Conservation (phyloP, 2,797 vertebrate species). For the Amniataba percoides region DNA sequence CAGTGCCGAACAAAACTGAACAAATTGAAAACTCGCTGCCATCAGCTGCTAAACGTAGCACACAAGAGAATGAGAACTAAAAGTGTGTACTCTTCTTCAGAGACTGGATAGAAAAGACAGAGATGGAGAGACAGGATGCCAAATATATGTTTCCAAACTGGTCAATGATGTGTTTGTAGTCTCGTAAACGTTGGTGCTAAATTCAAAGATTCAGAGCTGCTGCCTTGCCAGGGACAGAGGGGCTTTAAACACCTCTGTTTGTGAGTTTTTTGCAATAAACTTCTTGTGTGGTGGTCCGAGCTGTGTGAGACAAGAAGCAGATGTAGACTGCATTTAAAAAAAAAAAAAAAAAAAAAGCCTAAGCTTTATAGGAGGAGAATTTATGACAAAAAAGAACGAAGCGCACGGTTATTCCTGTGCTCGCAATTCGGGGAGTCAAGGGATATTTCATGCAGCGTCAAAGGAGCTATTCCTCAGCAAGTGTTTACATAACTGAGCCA, state of each 20-base stretch:
- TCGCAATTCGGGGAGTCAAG: conserved; percentile 42
- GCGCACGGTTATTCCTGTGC: conserved; percentile 28
- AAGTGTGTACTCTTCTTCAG: conserved; percentile 18
- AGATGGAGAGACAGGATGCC: neutral
- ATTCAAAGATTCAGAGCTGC: conserved; percentile 45
- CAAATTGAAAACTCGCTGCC: conserved; percentile 20
- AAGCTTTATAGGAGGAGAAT: conserved; percentile 23
- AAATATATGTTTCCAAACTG: conserved; percentile 7
- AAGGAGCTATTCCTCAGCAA: conserved; percentile 70
- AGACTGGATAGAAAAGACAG: neutral
- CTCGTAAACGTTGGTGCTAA: conserved; percentile 18
- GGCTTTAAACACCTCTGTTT: conserved; percentile 56
- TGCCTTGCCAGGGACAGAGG: conserved; percentile 14
- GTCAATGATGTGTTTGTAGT: conserved; percentile 11
- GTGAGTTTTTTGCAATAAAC: conserved; percentile 46
- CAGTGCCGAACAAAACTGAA: neutral
- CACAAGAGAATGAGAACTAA: neutral
- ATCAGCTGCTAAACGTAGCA: conserved; percentile 17
- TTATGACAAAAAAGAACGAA: conserved; percentile 36
- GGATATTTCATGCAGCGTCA: conserved; percentile 59
- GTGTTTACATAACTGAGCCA: conserved; percentile 83
- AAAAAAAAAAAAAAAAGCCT: neutral
- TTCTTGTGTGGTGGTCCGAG: conserved; percentile 36
- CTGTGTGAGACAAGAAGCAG: conserved; percentile 47
- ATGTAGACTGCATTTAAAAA: conserved; percentile 14